phyloP scores from a whole-genome alignment of 2,888 invertebrate species.

The Protodeltote pygarga region DNA sequence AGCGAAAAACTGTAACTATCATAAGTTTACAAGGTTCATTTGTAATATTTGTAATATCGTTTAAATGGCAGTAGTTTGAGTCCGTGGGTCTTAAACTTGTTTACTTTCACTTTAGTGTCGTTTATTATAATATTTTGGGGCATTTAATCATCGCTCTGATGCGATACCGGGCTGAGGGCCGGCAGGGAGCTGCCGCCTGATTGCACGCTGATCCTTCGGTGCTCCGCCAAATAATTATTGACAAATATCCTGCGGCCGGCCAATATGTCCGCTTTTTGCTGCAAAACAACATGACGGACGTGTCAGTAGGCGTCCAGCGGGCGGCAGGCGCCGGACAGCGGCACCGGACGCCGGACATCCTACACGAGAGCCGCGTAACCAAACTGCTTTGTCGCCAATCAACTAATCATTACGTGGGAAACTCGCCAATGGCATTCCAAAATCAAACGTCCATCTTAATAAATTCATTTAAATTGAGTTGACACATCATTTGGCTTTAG shows the following conservation, averaged over 20 bases:
- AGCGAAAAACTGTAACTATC: conserved; percentile 43
- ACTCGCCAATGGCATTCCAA: conserved; percentile 67
- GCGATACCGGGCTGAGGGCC: conserved; percentile 84
- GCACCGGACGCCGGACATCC: conserved; percentile 31
- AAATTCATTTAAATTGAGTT: not conserved
- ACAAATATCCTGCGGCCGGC: conserved; percentile 87
- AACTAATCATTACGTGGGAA: conserved; percentile 56
- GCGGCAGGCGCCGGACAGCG: conserved; percentile 52
- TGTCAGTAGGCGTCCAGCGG: conserved; percentile 67
- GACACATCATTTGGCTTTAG: conserved; percentile 66
- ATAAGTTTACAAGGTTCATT: conserved; percentile 40
- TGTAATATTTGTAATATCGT: conserved; percentile 49
- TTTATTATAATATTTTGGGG: conserved; percentile 45
- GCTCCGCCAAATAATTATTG: conserved; percentile 88
- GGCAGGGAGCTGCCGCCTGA: conserved; percentile 84
- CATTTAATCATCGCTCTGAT: conserved; percentile 84
- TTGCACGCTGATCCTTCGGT: conserved; percentile 87
- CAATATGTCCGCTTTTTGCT: conserved; percentile 88
- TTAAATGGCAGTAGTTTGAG: conserved; percentile 62
- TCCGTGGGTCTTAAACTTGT: conserved; percentile 32
- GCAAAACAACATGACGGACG: conserved; percentile 82
- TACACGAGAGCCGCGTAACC: conserved; percentile 54
- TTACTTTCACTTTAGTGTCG: conserved; percentile 40
- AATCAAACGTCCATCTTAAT: conserved; percentile 59
- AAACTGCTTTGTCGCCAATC: conserved; percentile 74